Conservation (phyloP, 2,113 vertebrate species). For the Platichthys stellatus region DNA sequence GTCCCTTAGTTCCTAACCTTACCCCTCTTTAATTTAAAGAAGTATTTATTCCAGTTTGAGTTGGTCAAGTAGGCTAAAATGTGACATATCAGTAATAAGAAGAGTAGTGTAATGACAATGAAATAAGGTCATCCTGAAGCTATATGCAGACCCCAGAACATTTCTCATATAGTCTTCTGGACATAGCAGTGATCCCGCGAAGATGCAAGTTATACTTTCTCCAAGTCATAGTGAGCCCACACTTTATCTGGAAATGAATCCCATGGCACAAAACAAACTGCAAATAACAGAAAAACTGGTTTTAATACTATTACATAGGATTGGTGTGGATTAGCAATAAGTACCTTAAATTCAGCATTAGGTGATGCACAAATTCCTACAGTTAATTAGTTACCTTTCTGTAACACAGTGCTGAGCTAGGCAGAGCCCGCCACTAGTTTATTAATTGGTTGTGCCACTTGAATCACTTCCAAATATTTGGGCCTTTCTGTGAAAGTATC, state of each 20-base stretch:
- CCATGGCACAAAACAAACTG: not conserved
- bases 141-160: not conserved
- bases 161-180: not conserved
- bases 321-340: not conserved
- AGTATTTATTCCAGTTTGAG: slow-evolving; percentile 16
- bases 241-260: not conserved
- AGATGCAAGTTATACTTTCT: not conserved
- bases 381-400: not conserved
- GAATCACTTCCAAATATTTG: slow-evolving; percentile 7
- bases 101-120: not conserved
- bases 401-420: not conserved
- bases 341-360: not conserved
- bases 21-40: slow-evolving; percentile 2
- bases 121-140: not conserved
- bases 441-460: not conserved
- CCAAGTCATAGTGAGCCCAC: not conserved
- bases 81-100: slow-evolving; percentile 11
- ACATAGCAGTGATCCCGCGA: not conserved
- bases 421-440: not conserved
- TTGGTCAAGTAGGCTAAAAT: not conserved
- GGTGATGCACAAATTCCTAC: not conserved
- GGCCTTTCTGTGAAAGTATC: not conserved
- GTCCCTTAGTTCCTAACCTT: not conserved
- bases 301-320: not conserved
- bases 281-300: not conserved